Base-by-base conservation (phyloP, 2,797 vertebrate species). In the Salarias fasciatus region DNA sequence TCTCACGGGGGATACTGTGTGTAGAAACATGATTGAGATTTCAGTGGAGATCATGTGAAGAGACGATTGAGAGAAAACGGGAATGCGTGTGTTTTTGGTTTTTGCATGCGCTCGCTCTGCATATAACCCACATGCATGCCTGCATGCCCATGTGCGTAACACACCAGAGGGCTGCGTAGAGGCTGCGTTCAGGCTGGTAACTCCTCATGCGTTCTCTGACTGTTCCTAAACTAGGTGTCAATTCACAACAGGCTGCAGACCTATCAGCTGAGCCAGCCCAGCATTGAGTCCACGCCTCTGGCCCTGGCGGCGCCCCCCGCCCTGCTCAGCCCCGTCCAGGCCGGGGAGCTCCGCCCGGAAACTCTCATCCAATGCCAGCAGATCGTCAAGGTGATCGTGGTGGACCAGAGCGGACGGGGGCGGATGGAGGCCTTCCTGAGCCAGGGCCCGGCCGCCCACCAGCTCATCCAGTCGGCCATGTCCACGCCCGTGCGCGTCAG, bases 141-240 rank as follows among this genome's bases (percentile, higher is more conserved):
- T 86, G 91, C 36, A 38, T 91, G 90, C 89, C 89, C 67, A 46
- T 59, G 62, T 89, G 85, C 80, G 69, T 77, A 31, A 77, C 70
- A 86, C 88, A 80, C 83, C 83, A 77, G 85, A 81, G 73, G 87
- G 88, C 89, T 91, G 85, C 89, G 81, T 91, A 90, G 89, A 92
- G 91, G 91, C 92, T 91, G 92, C 85, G 94, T 92, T 94, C 96
- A 94, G 97, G 96, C 93, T 96, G 93, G 94, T 98, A 99, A 99
- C 96, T 94, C 96, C 94, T 95, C 96, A 94, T 94, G 95, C 96
- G 92, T 92, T 98, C 97, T 99, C 94, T 99, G 97, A 93, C 96
- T 99, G 96, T 99, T 96, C 96, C 97, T 99, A 98, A 99, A 98
- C 96, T 99, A 99, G 97, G 97, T 99, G 95, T 99, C 97, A 98